Conservation (phyloP, 2,888 invertebrate genomes). For the Linnaemya vulpina region DNA sequence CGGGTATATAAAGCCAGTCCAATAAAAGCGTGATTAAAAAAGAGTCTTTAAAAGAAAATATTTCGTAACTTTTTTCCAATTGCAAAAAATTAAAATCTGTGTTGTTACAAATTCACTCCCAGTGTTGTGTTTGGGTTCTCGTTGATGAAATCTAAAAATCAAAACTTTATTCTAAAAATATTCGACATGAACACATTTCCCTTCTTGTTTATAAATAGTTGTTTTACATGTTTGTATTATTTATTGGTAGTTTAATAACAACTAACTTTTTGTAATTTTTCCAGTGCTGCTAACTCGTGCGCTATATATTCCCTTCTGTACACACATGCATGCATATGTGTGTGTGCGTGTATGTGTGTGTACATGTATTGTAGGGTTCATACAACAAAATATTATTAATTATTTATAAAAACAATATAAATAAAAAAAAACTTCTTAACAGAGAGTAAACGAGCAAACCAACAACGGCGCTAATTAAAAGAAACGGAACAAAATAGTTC, state of each 20-base stretch:
- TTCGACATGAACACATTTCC: not conserved
- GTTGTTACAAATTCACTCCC: conserved; percentile 49
- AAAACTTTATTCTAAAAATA: not conserved
- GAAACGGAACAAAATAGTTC: conserved; percentile 3
- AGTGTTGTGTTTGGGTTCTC: not conserved
- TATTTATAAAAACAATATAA: conserved; percentile 63
- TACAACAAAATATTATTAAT: conserved; percentile 63
- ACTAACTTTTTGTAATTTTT: not conserved
- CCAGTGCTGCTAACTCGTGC: not conserved
- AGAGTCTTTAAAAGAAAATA: too few relatives aligned
- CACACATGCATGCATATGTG: not conserved
- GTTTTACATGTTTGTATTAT: not conserved
- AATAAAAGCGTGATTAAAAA: conserved; percentile 17
- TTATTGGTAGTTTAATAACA: not conserved
- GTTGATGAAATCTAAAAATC: not conserved
- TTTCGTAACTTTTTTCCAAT: not conserved
- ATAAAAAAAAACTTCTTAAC: conserved; percentile 32
- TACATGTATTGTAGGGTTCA: conserved; percentile 14
- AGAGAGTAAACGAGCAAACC: conserved; percentile 25
- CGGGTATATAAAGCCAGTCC: not conserved
- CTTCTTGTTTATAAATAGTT: not conserved
- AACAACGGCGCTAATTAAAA: conserved; percentile 31
- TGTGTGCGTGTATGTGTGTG: conserved; percentile 10
- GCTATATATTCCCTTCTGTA: not conserved
- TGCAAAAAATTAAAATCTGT: conserved; percentile 26